Conservation (phyloP, 2,113 vertebrate genomes). For the Syngnathus floridae region DNA sequence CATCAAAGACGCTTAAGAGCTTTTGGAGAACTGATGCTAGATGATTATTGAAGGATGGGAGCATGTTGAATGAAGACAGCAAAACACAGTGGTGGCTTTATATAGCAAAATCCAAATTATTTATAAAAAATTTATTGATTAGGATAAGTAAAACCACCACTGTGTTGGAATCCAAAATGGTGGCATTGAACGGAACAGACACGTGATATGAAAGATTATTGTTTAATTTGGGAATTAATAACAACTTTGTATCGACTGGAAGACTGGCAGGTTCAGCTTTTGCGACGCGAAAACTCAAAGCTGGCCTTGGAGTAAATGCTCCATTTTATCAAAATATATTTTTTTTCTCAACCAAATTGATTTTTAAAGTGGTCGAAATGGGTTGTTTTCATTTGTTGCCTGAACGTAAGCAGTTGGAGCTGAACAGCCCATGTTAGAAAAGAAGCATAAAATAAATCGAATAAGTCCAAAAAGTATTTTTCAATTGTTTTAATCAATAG, state of each 20-base stretch:
- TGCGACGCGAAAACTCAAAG: conserved; percentile 49
- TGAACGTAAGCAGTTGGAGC: no score
- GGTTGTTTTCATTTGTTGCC: no score
- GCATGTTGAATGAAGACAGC: conserved; percentile 40
- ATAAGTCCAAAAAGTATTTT: background rate
- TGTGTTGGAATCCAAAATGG: background rate
- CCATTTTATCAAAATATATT: conserved; percentile 34
- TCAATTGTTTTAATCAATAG: conserved; percentile 7
- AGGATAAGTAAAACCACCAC: background rate
- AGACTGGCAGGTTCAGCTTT: conserved; percentile 67
- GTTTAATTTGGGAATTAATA: background rate
- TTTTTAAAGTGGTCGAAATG: no score
- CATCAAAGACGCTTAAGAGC: conserved; percentile 42
- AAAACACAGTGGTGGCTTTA: background rate
- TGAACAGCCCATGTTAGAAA: no score
- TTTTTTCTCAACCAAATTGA: no score
- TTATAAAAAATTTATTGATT: no score
- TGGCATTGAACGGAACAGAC: background rate
- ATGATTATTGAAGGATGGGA: background rate
- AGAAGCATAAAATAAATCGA: background rate
- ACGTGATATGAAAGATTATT: background rate
- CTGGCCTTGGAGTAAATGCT: conserved; percentile 57
- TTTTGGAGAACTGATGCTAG: background rate
- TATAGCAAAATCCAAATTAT: background rate
- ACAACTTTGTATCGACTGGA: conserved; percentile 16